Base-by-base conservation (phyloP, 92 coral and sea anemone genomes). In the Actinernus sp. region DNA sequence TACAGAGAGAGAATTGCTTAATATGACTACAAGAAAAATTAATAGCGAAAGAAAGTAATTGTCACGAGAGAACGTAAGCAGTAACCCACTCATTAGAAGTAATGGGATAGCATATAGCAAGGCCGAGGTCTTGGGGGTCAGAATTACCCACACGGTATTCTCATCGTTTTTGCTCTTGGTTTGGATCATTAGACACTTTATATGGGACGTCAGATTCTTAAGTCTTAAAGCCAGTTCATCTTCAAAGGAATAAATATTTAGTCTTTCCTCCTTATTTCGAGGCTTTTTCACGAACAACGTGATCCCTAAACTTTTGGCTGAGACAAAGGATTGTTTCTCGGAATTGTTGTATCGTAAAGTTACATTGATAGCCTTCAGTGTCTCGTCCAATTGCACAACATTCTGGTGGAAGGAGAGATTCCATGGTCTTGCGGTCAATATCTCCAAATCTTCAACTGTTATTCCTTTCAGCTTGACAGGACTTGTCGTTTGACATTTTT, bases 101-200 rank as follows among this genome's bases (percentile, higher is more conserved):
- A 10, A 23, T 25, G 40, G 75, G 25, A 67, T 21, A 18, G 48
- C 22, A 52, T 34, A 17, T 36, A 54, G 17, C 25, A 67, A 16
- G 22, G 55, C 18, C n/a, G 57, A 28, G 20, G 27, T 67, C 14
- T 38, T 29, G 17, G 75, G 63, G 9, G 75, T 34, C 23, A 67
- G 38, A 13, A 67, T 14, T 24, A 12, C 31, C 22, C 22, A 4
- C 21, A 9, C 52, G 8, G 4, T 4, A 7, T 45, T 17, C 10
- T 45, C 52, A 17, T 17, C 4, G 52, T 17, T 45, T 18, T 45
- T 45, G 8, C 14, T 36, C 14, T 7, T 36, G 14, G 41, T 36
- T 38, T 39, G 45, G 46, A 54, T 0, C 0, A 14, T 23, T 21
- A 31, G 28, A 19, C 25, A 49, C 24, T 49, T 1, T 10, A 49